Base-by-base conservation (phyloP, 2,888 invertebrate genomes). In the Spisula subtruncata region DNA sequence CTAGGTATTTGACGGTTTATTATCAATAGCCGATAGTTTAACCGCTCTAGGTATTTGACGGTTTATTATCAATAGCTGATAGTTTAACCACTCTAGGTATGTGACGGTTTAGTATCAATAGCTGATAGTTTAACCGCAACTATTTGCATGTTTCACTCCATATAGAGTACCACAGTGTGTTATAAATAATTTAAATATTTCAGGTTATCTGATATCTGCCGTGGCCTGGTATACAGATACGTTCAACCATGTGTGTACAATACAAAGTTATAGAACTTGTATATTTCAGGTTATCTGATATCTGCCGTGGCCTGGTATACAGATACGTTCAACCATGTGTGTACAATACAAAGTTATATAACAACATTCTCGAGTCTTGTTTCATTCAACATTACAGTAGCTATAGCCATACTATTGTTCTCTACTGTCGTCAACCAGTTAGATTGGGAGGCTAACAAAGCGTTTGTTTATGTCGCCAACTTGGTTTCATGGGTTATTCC, bases 321-420 rank as follows among this genome's bases (percentile, higher is more conserved):
- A 4, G 35, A 20, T 5, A 82, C 56, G 2, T 41, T 60, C 12
- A 18, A 35, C 12, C 10, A 4, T 14, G 51, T 90, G 14, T 93
- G 93, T 80, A 75, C 25, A 10, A 20, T 66, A 18, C 93, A 93
- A 80, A 92, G 93, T 84, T 85, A 84, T 35, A 83, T 92, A 41
- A 92, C 93, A 1, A 93, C 93, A 8, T 90, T 89, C 16, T 90
- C 91, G 0, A 90, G 90, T 54, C 46, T 93, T n/a, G 88, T 90
- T 8, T 93, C 93, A 14, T 93, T 92, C 84, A 90, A 87, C 85
- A 85, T 91, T 60, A 93, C 93, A 0, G 87, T 90, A 1, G 48
- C 90, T 20, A 92, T 93, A 46, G 93, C 92, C 1, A 41, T 90
- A 10, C 89, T 92, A 32, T 81, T 93, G 1, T 90, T 83, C 51